A percentile compares a stretch with the other conserved stretches of the same genome.
phyloP scores from a whole-genome alignment of 2,888 invertebrate genomes.

The Notocelia uddmanniana region DNA sequence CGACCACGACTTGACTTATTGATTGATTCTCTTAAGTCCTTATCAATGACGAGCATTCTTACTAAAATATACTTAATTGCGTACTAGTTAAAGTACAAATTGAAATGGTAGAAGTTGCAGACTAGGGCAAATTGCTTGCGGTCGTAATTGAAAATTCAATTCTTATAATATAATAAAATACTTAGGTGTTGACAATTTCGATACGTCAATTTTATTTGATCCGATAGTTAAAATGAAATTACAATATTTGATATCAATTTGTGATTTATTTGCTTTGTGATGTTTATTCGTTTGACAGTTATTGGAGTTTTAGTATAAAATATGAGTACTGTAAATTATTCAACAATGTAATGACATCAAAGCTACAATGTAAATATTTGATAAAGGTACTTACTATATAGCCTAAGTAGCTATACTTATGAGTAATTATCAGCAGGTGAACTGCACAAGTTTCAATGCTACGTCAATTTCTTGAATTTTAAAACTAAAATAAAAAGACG shows the following conservation, averaged over 20 bases:
- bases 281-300: constrained; percentile 10
- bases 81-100: neutral
- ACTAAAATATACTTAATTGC: too few species aligned
- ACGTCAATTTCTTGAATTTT: too few species aligned
- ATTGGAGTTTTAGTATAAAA: constrained; percentile 12
- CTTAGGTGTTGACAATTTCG: neutral
- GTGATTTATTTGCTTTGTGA: constrained; percentile 14
- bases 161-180: too few species aligned
- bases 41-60: too few species aligned
- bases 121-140: too few species aligned
- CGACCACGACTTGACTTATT: too few species aligned
- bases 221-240: neutral
- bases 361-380: neutral
- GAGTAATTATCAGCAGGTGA: too few species aligned
- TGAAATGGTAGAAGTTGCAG: neutral
- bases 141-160: neutral
- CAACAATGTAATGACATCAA: neutral
- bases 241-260: neutral
- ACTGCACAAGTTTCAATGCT: too few species aligned
- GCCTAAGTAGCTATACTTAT: too few species aligned
- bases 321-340: neutral
- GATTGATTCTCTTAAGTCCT: too few species aligned
- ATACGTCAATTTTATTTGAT: neutral
- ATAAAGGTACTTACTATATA: too few species aligned
- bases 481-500: too few species aligned